Percentiles rank a stretch among this genome's conserved stretches.
Evolutionary conservation across 2,888 invertebrate genomes (phyloP).

Genomic region (Catotricha subobsoleta): DNA sequence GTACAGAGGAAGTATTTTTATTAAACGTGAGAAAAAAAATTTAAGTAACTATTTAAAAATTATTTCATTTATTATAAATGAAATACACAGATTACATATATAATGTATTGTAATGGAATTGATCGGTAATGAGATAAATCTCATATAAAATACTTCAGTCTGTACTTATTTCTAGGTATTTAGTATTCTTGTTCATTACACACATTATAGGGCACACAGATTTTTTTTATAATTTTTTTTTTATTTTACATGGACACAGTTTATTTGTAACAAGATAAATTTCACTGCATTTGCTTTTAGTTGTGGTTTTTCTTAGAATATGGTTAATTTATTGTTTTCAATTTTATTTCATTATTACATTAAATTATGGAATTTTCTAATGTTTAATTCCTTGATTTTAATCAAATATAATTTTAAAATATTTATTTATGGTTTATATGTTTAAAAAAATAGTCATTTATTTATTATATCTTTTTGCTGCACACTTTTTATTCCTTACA

Average conservation of each 20-base stretch:
- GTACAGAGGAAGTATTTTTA: too few relatives aligned
- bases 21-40: too few relatives aligned
- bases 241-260: neutral
- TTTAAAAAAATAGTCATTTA: neutral
- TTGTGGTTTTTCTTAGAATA: neutral
- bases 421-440: neutral
- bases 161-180: too few relatives aligned
- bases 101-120: too few relatives aligned
- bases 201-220: neutral
- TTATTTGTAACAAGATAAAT: neutral
- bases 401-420: neutral
- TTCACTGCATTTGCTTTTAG: neutral
- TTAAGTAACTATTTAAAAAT: too few relatives aligned
- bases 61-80: too few relatives aligned
- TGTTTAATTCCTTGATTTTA: neutral
- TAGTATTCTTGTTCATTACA: neutral
- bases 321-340: neutral
- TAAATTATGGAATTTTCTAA: too few relatives aligned
- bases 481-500: conserved; percentile 1
- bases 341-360: too few relatives aligned
- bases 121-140: too few relatives aligned
- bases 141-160: too few relatives aligned
- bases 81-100: too few relatives aligned
- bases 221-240: neutral
- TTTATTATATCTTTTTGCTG: conserved; percentile 1